phyloP scores from a whole-genome alignment of 2,113 vertebrate genomes.

The Anseranas semipalmata region DNA sequence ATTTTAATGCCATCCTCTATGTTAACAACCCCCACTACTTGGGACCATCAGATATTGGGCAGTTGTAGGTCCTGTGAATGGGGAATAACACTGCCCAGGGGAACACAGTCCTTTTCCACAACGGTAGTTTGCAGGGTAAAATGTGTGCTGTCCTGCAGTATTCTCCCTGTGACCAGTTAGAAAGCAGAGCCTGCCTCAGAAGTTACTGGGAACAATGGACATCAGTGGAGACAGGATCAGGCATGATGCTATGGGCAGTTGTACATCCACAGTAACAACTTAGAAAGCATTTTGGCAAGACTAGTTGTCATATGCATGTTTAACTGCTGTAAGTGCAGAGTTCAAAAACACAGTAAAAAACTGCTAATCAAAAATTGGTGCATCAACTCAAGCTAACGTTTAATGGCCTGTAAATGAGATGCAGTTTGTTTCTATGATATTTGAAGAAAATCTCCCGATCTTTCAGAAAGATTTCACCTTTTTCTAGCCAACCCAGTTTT shows the following conservation, averaged over 20 bases:
- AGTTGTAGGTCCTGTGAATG: too few species aligned
- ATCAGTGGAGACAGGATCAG: neutral
- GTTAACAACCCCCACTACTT: too few species aligned
- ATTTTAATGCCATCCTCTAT: neutral
- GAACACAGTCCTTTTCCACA: too few species aligned
- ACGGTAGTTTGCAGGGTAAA: too few species aligned
- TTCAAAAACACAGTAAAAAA: neutral
- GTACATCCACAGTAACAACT: neutral
- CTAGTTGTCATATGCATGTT: neutral
- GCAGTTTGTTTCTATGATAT: neutral
- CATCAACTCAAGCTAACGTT: neutral
- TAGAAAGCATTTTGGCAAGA: neutral
- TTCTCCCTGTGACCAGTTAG: neutral
- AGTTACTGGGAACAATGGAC: neutral
- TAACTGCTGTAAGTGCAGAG: neutral
- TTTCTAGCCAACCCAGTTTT: neutral
- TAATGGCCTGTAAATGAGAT: neutral
- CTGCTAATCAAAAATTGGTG: fast-evolving
- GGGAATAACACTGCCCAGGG: too few species aligned
- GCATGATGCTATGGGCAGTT: neutral
- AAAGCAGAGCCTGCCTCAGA: neutral
- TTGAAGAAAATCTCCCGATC: neutral
- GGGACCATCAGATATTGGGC: neutral
- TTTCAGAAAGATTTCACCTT: neutral
- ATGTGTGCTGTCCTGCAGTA: neutral